Evolutionary conservation across 2,797 vertebrate species (phyloP).

Genomic region (Phrynocephalus guinanensis): DNA sequence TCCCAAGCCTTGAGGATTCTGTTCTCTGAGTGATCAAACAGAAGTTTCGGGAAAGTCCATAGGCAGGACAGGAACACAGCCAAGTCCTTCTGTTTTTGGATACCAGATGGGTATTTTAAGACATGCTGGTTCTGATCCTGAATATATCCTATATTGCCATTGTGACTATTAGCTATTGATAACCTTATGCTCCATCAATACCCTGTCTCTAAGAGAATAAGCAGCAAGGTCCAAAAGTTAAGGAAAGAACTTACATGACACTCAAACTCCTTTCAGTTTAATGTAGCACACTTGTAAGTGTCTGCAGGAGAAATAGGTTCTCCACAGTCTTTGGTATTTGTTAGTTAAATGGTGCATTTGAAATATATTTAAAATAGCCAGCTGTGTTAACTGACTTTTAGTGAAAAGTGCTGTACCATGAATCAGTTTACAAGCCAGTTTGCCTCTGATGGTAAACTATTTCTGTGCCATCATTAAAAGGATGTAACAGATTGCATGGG

Average conservation of each 20-base stretch:
- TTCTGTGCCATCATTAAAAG: neutral
- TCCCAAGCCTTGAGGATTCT: neutral
- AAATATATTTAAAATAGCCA: constrained; percentile 13
- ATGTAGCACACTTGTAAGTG: neutral
- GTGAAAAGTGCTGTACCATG: neutral
- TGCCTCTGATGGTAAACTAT: neutral
- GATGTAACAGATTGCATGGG: neutral
- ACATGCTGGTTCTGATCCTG: too few species aligned
- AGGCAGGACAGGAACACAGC: neutral
- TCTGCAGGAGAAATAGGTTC: constrained; percentile 27
- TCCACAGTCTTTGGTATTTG: constrained; percentile 17
- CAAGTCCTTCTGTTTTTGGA: too few species aligned
- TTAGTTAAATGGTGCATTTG: constrained; percentile 25
- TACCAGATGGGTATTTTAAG: too few species aligned
- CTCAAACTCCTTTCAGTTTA: constrained; percentile 17
- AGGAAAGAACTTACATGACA: neutral
- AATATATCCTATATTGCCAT: too few species aligned
- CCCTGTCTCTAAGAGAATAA: neutral
- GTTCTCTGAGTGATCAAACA: neutral
- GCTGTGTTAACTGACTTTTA: neutral
- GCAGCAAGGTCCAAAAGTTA: neutral
- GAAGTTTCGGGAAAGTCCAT: neutral
- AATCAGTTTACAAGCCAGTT: fast-evolving
- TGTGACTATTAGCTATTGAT: too few species aligned
- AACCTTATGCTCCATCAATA: too few species aligned